Conservation (phyloP, 1,140 invertebrate genomes). For the Olivierus martensii region DNA sequence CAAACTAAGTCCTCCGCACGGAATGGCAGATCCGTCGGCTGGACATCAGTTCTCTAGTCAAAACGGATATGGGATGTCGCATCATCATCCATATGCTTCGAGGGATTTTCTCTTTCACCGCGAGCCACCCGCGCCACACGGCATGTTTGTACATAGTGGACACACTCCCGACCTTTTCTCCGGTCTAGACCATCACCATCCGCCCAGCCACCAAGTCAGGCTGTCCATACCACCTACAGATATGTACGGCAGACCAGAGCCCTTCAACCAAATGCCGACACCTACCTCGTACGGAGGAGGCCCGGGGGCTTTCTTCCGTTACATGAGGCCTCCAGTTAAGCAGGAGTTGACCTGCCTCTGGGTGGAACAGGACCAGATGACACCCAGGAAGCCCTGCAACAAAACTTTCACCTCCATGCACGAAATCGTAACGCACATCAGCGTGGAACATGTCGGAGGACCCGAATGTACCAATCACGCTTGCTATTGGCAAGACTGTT, state of each 20-base stretch:
- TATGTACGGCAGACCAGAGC: conserved; percentile 30
- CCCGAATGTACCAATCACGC: conserved; percentile 91
- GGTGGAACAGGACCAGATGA: conserved; percentile 68
- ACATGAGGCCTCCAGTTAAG: conserved; percentile 59
- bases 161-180: conserved; percentile 26
- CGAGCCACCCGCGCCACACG: conserved; percentile 27
- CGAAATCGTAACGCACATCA: conserved; percentile 92
- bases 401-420: conserved; percentile 84
- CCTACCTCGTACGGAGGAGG: conserved; percentile 25
- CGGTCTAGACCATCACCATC: conserved; percentile 31
- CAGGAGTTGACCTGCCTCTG: conserved; percentile 87
- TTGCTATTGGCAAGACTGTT: conserved; percentile 89
- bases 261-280: conserved; percentile 24
- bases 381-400: conserved; percentile 66
- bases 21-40: neutral
- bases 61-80: conserved; percentile 12
- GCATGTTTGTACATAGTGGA: conserved; percentile 16
- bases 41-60: conserved; percentile 3
- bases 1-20: conserved; percentile 8
- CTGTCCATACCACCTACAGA: conserved; percentile 23
- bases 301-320: conserved; percentile 73
- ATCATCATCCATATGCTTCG: conserved; percentile 46
- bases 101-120: conserved; percentile 58
- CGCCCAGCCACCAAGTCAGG: conserved; percentile 30
- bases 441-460: conserved; percentile 94